These are phyloP conservation scores for Odontocerum albicorne DNA, from an alignment of 2,888 invertebrate genomes.

Conservation along the genomic window DNA sequence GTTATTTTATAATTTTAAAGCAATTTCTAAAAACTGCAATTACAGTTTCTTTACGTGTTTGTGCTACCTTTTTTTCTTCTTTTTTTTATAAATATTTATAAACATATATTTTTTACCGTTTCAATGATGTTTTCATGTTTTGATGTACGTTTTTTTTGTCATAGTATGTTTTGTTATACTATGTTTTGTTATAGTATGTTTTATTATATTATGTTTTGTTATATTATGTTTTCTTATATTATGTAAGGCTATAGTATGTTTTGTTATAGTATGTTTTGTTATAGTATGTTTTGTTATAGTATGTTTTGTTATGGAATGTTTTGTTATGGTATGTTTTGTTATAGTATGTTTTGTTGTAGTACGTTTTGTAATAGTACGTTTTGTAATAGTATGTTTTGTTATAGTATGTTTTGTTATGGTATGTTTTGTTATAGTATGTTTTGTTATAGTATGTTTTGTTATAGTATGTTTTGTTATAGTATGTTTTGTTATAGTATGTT, in stretches of 20 bases:
- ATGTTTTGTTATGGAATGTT: not conserved
- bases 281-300: not conserved
- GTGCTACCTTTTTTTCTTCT: too few relatives aligned
- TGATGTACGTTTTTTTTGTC: too few relatives aligned
- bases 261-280: too few relatives aligned
- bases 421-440: slow-evolving; percentile 5
- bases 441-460: slow-evolving; percentile 3
- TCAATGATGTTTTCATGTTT: too few relatives aligned
- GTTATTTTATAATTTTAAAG: too few relatives aligned
- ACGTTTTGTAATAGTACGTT: not conserved
- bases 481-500: slow-evolving; percentile 4
- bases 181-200: not conserved
- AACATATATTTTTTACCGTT: too few relatives aligned
- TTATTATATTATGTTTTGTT: not conserved
- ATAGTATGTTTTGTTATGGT: slow-evolving; percentile 2
- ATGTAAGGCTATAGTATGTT: too few relatives aligned
- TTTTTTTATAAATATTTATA: too few relatives aligned
- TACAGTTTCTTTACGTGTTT: too few relatives aligned
- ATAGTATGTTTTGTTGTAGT: not conserved
- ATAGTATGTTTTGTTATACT: slow-evolving; percentile 2
- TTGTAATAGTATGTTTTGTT: not conserved
- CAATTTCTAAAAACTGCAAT: too few relatives aligned
- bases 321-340: not conserved
- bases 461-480: slow-evolving; percentile 2
- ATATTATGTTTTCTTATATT: not conserved